Evolutionary conservation across 2,113 vertebrate species (phyloP).

Genomic region (Lucifuga dentata): DNA sequence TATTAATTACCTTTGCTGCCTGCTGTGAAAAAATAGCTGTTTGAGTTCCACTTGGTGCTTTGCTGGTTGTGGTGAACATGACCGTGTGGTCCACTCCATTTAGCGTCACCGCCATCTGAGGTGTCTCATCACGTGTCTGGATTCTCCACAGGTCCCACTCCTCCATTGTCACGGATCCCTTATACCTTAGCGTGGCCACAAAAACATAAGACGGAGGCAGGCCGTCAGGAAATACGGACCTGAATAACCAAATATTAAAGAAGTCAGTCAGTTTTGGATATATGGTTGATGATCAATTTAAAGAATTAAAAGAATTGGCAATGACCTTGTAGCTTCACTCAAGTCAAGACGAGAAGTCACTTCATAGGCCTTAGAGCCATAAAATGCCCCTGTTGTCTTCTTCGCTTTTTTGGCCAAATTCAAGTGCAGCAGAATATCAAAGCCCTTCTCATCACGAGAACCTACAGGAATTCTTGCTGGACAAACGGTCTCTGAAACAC

Average conservation of each 20-base stretch:
- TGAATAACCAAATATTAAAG: constrained; percentile 63
- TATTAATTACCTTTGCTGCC: constrained; percentile 84
- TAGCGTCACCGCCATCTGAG: constrained; percentile 94
- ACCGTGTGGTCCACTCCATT: constrained; percentile 88
- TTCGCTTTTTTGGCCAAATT: constrained; percentile 94
- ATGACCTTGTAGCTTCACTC: constrained; percentile 91
- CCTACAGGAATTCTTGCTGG: constrained; percentile 91
- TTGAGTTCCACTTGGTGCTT: constrained; percentile 86
- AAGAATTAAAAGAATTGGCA: neutral
- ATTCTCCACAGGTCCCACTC: constrained; percentile 97
- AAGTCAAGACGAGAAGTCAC: constrained; percentile 89
- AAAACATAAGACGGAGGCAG: constrained; percentile 97
- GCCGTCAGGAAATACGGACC: constrained; percentile 94
- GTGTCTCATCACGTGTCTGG: constrained; percentile 87
- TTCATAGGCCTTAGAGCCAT: constrained; percentile 91
- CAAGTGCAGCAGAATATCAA: constrained; percentile 93
- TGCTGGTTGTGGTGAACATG: constrained; percentile 91
- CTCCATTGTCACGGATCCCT: constrained; percentile 86
- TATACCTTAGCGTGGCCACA: constrained; percentile 95
- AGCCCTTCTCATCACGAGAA: constrained; percentile 95
- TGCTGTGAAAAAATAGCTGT: constrained; percentile 85
- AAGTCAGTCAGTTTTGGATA: constrained; percentile 5
- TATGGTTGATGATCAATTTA: constrained; percentile 9
- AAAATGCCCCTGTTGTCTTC: constrained; percentile 87
- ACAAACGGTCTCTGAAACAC: constrained; percentile 92